Evolutionary conservation across 2,888 invertebrate species (phyloP).

Genomic region (Euplagia quadripunctaria): DNA sequence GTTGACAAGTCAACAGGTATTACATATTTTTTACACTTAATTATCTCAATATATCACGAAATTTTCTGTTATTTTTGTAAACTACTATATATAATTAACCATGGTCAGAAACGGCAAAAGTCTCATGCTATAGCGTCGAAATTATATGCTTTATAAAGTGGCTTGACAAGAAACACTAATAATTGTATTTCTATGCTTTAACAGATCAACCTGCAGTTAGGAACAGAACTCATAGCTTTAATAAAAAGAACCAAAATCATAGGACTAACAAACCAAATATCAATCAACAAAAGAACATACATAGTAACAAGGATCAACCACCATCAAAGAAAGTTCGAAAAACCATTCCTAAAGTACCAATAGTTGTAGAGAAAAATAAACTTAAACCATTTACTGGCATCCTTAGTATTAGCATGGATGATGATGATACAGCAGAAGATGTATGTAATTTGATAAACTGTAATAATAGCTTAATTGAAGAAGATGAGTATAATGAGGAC

Average conservation of each 20-base stretch:
- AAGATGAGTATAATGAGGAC: constrained; percentile 71
- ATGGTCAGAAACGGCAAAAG: not conserved
- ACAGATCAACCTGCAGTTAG: constrained; percentile 35
- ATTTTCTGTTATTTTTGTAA: not conserved
- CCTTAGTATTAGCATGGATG: constrained; percentile 65
- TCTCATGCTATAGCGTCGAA: not conserved
- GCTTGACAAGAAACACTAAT: not conserved
- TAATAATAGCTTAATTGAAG: constrained; percentile 69
- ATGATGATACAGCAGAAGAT: constrained; percentile 53
- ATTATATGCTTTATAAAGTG: not conserved
- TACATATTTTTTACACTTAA: not conserved
- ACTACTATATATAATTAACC: not conserved
- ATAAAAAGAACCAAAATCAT: constrained; percentile 41
- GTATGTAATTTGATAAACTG: constrained; percentile 32
- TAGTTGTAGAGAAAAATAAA: constrained; percentile 61
- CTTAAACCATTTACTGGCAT: constrained; percentile 84
- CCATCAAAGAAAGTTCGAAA: constrained; percentile 51
- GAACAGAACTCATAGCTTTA: constrained; percentile 48
- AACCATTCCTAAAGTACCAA: constrained; percentile 51
- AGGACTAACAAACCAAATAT: constrained; percentile 24
- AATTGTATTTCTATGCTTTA: constrained; percentile 7
- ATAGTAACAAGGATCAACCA: constrained; percentile 30
- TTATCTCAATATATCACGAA: too few species aligned
- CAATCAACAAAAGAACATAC: constrained; percentile 14
- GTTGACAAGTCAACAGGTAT: constrained; percentile 56